Evolutionary conservation across 2,888 invertebrate genomes (phyloP).

Genomic region (Camponotus fellah): DNA sequence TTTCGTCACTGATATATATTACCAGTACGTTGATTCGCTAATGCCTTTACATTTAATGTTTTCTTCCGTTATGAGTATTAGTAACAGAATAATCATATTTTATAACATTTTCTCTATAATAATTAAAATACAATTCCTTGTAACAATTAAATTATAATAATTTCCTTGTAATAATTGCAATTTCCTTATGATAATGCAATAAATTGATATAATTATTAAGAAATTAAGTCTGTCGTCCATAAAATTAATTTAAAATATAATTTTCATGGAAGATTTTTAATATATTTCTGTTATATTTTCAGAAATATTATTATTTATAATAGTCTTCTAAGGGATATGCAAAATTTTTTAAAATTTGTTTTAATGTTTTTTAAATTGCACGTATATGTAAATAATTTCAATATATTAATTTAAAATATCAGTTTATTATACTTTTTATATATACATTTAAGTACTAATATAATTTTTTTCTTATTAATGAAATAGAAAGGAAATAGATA

Average conservation of each 20-base stretch:
- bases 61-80: neutral
- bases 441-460: neutral
- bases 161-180: neutral
- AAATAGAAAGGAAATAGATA: neutral
- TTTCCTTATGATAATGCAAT: neutral
- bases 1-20: conserved; percentile 36
- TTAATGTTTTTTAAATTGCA: neutral
- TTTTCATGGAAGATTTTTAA: neutral
- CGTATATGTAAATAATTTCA: neutral
- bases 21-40: conserved; percentile 15
- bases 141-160: neutral
- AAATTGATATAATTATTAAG: neutral
- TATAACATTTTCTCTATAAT: neutral
- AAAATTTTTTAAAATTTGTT: neutral
- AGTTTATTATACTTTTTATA: neutral
- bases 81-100: neutral
- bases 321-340: neutral
- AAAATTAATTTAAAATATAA: neutral
- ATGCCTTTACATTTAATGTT: neutral
- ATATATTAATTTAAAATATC: neutral
- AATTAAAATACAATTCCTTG: neutral
- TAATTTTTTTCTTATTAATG: neutral
- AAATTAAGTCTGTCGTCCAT: neutral
- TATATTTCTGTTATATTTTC: neutral
- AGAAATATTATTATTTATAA: neutral